Evolutionary conservation across 1,140 invertebrate species (phyloP).

Genomic region (Pararge aegeria): DNA sequence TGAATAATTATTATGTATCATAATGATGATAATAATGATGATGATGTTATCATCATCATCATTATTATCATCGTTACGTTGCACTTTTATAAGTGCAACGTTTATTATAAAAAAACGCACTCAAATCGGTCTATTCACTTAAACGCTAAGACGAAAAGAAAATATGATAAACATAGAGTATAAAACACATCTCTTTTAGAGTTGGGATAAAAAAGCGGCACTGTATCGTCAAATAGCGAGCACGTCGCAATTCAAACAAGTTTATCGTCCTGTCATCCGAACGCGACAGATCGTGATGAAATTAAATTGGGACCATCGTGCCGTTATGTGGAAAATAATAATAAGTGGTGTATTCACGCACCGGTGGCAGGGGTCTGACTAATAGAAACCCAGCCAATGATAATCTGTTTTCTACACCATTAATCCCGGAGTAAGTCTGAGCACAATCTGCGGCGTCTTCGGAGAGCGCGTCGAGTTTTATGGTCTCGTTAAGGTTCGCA

Average conservation of each 20-base stretch:
- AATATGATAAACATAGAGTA: too few relatives aligned
- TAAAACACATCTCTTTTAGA: too few relatives aligned
- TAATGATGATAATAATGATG: too few relatives aligned
- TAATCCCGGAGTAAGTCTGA: slow-evolving; percentile 77
- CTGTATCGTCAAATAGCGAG: slow-evolving; percentile 11
- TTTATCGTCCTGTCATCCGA: slow-evolving; percentile 74
- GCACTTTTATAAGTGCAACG: too few relatives aligned
- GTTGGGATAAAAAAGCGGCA: slow-evolving; percentile 4
- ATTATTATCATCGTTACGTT: too few relatives aligned
- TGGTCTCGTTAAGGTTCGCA: slow-evolving; percentile 76
- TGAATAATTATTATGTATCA: too few relatives aligned
- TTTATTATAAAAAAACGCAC: too few relatives aligned
- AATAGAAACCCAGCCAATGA: slow-evolving; percentile 77
- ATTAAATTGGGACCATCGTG: slow-evolving; percentile 73
- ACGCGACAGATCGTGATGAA: slow-evolving; percentile 74
- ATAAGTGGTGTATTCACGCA: slow-evolving; percentile 75
- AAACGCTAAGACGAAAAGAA: too few relatives aligned
- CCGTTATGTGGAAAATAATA: slow-evolving; percentile 78
- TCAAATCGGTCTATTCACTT: too few relatives aligned
- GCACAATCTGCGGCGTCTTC: slow-evolving; percentile 74
- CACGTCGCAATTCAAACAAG: slow-evolving; percentile 47
- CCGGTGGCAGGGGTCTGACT: slow-evolving; percentile 71
- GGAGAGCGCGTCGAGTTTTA: slow-evolving; percentile 73
- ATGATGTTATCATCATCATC: too few relatives aligned
- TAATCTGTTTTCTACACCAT: slow-evolving; percentile 79